A percentile compares a stretch with the other conserved stretches of the same genome.
phyloP scores from a whole-genome alignment of 2,888 invertebrate species.

The Cataglyphis livida region DNA sequence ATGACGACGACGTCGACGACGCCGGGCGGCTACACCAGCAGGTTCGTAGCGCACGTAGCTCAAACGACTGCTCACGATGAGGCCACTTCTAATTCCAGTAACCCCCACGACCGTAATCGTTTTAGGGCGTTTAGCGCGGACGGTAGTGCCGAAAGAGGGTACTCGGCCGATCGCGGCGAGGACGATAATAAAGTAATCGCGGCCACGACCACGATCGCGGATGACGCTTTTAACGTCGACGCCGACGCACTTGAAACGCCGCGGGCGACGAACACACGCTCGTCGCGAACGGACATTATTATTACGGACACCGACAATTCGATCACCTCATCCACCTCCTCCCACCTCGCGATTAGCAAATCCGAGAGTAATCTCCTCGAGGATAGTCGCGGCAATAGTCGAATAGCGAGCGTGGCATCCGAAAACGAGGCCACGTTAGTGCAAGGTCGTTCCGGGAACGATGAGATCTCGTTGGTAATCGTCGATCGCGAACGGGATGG shows the following conservation, averaged over 20 bases:
- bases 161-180: conserved; percentile 70
- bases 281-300: conserved; percentile 70
- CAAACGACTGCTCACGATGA: conserved; percentile 71
- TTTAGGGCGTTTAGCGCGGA: conserved; percentile 81
- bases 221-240: conserved; percentile 57
- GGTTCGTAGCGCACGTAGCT: conserved; percentile 84
- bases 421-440: conserved; percentile 51
- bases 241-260: conserved; percentile 67
- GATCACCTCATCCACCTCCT: conserved; percentile 67
- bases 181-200: conserved; percentile 67
- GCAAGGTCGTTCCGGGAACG: conserved; percentile 70
- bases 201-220: conserved; percentile 65
- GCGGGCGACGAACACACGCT: conserved; percentile 65
- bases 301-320: conserved; percentile 74
- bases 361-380: conserved; percentile 63
- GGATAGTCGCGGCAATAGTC: conserved; percentile 62
- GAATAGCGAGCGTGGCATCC: conserved; percentile 57
- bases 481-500: conserved; percentile 44
- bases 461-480: conserved; percentile 55
- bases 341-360: conserved; percentile 67
- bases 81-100: conserved; percentile 83
- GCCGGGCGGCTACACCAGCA: conserved; percentile 89
- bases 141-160: conserved; percentile 63
- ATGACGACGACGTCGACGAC: conserved; percentile 67
- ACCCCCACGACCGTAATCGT: conserved; percentile 83